Evolutionary conservation across 2,113 vertebrate genomes (phyloP).

Genomic region (Ibidorhyncha struthersii): DNA sequence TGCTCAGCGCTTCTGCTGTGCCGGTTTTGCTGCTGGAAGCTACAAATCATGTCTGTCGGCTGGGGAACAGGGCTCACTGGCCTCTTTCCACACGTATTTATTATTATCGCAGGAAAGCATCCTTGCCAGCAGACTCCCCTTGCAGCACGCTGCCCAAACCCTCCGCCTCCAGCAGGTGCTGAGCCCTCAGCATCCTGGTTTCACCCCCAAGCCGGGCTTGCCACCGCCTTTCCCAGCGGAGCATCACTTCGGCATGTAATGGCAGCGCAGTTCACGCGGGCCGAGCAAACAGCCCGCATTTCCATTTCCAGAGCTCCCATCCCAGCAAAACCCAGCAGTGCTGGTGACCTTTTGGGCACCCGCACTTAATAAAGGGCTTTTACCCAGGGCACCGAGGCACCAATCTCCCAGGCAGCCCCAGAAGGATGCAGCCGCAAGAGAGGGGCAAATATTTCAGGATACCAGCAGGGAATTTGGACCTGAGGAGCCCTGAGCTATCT

Average conservation of each 20-base stretch:
- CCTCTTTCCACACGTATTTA: neutral
- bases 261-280: neutral
- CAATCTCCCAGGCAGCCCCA: neutral
- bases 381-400: neutral
- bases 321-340: rapidly evolving
- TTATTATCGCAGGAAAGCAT: neutral
- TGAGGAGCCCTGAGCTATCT: neutral
- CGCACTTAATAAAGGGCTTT: rapidly evolving
- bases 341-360: neutral
- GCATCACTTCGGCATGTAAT: rapidly evolving
- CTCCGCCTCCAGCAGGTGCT: neutral
- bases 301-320: neutral
- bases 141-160: neutral
- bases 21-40: neutral
- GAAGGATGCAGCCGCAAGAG: neutral
- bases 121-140: neutral
- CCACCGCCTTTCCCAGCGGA: rapidly evolving
- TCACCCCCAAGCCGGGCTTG: neutral
- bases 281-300: neutral
- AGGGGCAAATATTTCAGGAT: too few relatives aligned
- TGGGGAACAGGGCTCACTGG: neutral
- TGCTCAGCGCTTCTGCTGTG: neutral
- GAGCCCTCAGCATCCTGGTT: neutral
- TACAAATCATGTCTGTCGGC: neutral
- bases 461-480: neutral